phyloP scores from a whole-genome alignment of 1,140 invertebrate genomes.

The Bombus waltoni region DNA sequence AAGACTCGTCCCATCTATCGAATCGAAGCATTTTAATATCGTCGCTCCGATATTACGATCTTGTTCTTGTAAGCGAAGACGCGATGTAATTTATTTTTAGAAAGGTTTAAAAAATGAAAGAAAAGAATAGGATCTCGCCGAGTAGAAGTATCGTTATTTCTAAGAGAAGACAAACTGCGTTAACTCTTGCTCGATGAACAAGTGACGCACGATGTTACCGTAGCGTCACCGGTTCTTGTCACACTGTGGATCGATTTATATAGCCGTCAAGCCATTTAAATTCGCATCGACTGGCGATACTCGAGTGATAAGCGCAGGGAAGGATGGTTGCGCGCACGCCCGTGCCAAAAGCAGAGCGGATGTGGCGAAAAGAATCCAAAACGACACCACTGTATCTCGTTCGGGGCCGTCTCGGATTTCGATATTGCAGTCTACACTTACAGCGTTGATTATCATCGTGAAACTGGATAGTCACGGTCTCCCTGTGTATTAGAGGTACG shows the following conservation, averaged over 20 bases:
- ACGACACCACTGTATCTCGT: conserved; percentile 43
- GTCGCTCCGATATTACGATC: no score
- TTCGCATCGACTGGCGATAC: neutral
- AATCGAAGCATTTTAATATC: no score
- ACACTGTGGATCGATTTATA: neutral
- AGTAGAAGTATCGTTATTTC: no score
- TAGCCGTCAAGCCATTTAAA: conserved; percentile 12
- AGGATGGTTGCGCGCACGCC: conserved; percentile 5
- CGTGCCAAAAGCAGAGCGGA: conserved; percentile 35
- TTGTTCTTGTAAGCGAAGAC: no score
- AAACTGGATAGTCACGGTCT: conserved; percentile 45
- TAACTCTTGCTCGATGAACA: no score
- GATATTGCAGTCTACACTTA: conserved; percentile 52
- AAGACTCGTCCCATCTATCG: no score
- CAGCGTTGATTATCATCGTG: conserved; percentile 54
- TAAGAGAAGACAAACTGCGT: no score
- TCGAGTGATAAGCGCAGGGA: conserved; percentile 16
- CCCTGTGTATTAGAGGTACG: conserved; percentile 17
- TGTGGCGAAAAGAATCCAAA: conserved; percentile 47
- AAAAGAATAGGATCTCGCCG: no score
- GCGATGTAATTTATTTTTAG: no score
- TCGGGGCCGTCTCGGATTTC: conserved; percentile 49
- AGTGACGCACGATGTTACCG: neutral
- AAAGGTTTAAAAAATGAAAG: no score
- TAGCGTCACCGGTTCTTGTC: neutral